Evolutionary conservation across 2,888 invertebrate species (phyloP), one percentile per base, ranked within the genome.

Genomic region (Idaea biselata): DNA sequence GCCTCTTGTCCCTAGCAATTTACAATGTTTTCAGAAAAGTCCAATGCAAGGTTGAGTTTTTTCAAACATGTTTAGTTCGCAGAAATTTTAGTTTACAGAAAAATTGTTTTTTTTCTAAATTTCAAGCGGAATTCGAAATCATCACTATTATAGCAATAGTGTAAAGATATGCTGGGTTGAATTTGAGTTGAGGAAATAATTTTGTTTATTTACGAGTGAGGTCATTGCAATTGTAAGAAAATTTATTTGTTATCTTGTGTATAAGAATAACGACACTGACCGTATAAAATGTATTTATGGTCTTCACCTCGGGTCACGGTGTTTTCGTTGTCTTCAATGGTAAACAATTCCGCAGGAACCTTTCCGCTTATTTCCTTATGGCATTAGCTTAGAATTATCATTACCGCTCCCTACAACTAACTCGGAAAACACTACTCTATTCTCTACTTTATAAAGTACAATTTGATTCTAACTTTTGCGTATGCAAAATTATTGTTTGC

Each of bases 381-480:
- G 86, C 88, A 87, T 89, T 89, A 87, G 84, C 87, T 87, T 86
- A 83, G 83, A 86, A 88, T 87, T 84, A 87, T 84, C 88, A 87
- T 86, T 86, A 83, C 83, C 73, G 74, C 77, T 76, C 76, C 72
- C 74, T 78, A 76, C 70, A 69, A 72, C 70, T 71, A 73, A 76
- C 76, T 73, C 69, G 62, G 76, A 65, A 77, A 76, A 76, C 71
- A 75, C 71, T 69, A 66, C 76, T 79, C 77, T 77, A 80, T 75
- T 68, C 58, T 62, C 73, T 59, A 76, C 65, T 66, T 67, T 65
- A 75, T 80, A 87, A 77, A 81, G 83, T 81, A 74, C 75, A 76
- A 78, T 78, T 80, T 79, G 71, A 65, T 61, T 73, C 67, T 75
- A 73, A 67, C 65, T 67, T 70, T 66, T 70, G 68, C 64, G 67